Evolutionary conservation across 2,113 vertebrate species (phyloP).

Genomic region (Australoheros scitulus): DNA sequence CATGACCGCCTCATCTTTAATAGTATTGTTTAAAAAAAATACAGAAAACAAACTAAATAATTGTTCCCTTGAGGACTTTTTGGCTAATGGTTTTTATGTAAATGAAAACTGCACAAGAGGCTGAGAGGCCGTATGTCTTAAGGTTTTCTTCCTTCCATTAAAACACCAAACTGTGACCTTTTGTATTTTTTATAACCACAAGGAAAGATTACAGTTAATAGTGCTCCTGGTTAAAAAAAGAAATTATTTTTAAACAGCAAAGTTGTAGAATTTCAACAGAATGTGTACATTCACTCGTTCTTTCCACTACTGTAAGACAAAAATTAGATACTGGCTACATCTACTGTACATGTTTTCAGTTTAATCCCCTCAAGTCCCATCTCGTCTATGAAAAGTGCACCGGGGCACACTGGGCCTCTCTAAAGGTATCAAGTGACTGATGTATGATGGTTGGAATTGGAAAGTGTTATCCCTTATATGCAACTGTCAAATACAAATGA

Average conservation of each 20-base stretch:
- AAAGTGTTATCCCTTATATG: slow-evolving; percentile 61
- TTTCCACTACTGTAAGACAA: slow-evolving; percentile 11
- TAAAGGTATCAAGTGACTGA: slow-evolving; percentile 55
- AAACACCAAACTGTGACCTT: background rate
- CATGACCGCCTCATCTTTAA: too few relatives aligned
- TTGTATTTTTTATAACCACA: background rate
- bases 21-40: background rate
- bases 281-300: background rate
- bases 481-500: slow-evolving; percentile 60
- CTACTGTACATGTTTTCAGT: slow-evolving; percentile 13
- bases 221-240: background rate
- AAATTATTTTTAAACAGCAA: background rate
- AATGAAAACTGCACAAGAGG: background rate
- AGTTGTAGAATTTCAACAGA: background rate
- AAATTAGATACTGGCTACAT: slow-evolving; percentile 22
- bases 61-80: background rate
- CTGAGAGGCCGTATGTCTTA: background rate
- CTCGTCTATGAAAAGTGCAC: slow-evolving; percentile 24
- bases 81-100: background rate
- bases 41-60: background rate
- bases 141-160: background rate
- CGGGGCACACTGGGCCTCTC: slow-evolving; percentile 1
- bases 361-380: background rate
- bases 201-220: background rate
- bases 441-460: slow-evolving; percentile 49